Evolutionary conservation across 2,797 vertebrate species (phyloP), one percentile per base, ranked within the genome.

Genomic region (Microchirus variegatus): DNA sequence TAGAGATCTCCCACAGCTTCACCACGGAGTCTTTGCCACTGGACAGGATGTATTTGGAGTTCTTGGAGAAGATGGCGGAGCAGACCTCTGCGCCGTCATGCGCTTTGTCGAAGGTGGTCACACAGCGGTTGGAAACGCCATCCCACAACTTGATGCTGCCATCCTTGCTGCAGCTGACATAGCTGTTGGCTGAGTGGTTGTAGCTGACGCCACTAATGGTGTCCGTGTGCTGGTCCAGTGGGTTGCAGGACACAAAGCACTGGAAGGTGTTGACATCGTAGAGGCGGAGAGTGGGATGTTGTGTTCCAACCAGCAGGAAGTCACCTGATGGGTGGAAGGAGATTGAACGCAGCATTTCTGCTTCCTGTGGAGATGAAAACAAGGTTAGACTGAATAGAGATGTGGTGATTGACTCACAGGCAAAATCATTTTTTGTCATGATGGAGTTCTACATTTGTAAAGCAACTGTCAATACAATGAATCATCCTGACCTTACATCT

Each of bases 211-310:
- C 96, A 15, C 95, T 96, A 64, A 99, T 97, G 26, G 97, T 96
- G 63, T 99, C 97, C 0, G 96, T 98, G 90, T 99, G 98, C 81
- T 99, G 98, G 84, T 99, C 98, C 78, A 96, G 92, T 4, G 98
- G 96, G 76, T 98, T 99, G 84, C 96, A 98, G 10, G 97, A 99
- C 52, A 99, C 97, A 0, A 98, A 99, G 87, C 98, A 99, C 87
- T 99, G 97, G 86, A 99, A 99, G 36, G 97, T 99, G 89, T 98
- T 99, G 83, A 96, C 94, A n/a, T 99, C 98, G 0, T 99, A 99
- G 0, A 99, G 94, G 1, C 97, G 95, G 2, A 99, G 91, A 0
- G 97, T 99, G 1, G 97, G 97, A 67, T 99, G 98, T 89, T 98
- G 97, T 0, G 98, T 99, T 5, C 98, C 98, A 35, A 99, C 97